Base-by-base conservation (phyloP, 2,888 invertebrate species). In the Cephus nigrinus region DNA sequence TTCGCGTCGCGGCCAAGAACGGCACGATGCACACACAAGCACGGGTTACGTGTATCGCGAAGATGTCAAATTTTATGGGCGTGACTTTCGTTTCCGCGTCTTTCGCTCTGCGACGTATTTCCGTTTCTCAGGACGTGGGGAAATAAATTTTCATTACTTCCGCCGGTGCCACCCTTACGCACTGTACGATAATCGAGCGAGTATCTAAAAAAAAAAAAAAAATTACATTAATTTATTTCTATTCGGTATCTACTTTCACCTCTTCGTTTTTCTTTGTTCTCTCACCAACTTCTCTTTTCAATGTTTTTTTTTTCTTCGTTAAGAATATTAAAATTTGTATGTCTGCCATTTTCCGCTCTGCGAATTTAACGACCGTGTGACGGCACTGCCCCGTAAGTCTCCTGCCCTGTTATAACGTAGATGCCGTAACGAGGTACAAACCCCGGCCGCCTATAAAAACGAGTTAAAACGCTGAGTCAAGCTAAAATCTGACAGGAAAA, bases 401-500 rank as follows among this genome's bases (percentile, higher is more conserved):
- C 77, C 11, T 68, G 73, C 73, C 40, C 40, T 5, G 40, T 40
- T 40, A 40, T 40, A 40, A 40, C 40, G 40, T 15, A 40, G 40
- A 40, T 40, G 40, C 40, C 40, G 15, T 40, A 40, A 40, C 40
- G 40, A 40, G 40, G 40, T 40, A 40, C 15, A 40, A 40, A 15
- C 36, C 69, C 69, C 69, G 69, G 69, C 69, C 30, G 12, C 69
- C 69, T 32, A 30, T 69, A 69, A 69, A 31, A 69, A 69, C 32
- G 69, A 32, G 40, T 79, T 85, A 84, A 83, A 85, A 81, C 80
- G 80, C 76, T 76, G 82, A 77, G 82, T 76, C 79, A 79, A 79
- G 84, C 84, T 82, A 81, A 84, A 83, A 30, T 81, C 83, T 82
- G 86, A 86, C 84, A 81, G 83, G 84, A 79, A 81, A 83, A 87